Base-by-base conservation (phyloP, 2,888 invertebrate species). In the Lingula anatina region DNA sequence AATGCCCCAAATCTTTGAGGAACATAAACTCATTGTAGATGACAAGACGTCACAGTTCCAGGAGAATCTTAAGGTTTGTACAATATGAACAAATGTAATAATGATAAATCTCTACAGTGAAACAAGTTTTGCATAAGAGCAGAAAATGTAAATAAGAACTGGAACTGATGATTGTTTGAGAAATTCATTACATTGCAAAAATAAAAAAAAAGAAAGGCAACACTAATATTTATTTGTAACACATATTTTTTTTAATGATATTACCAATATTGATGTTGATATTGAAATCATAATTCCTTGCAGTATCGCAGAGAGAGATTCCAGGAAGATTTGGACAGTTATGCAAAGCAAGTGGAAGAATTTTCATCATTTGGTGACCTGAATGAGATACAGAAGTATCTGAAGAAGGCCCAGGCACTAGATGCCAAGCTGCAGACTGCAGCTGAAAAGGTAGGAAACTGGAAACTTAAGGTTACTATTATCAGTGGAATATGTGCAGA, bases 341-440 rank as follows among this genome's bases (percentile, higher is more conserved):
- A 88, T 71, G 85, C 84, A 48, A 83, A 84, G 52, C 88, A 91
- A 75, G 86, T 88, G 28, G 86, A 91, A 55, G 90, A 91, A 64
- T 84, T 94, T 68, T 86, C 90, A 64, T 84, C 87, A 57, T 90
- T 89, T 83, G 93, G 93, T 1, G 89, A 93, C 49, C 83, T 93
- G 46, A 84, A 86, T 2, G 87, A 90, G 51, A 81, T 96, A 48
- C 81, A 85, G 12, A 87, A 87, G 67, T 95, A 96, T 70, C 84
- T 89, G 44, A 84, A 85, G 44, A 87, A 89, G 59, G 89, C 93
- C 0, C 83, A 83, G n/a, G 81, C 84, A 41, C 79, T 96, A 31
- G 89, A 93, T 71, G 66, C 73, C 70, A 83, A 86, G 70, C 79
- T 92, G 53, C 78, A 85, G 41, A 74, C 79, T 3, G 94, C 92